phyloP scores from a whole-genome alignment of 2,888 invertebrate genomes.

The Agrotis exclamationis region DNA sequence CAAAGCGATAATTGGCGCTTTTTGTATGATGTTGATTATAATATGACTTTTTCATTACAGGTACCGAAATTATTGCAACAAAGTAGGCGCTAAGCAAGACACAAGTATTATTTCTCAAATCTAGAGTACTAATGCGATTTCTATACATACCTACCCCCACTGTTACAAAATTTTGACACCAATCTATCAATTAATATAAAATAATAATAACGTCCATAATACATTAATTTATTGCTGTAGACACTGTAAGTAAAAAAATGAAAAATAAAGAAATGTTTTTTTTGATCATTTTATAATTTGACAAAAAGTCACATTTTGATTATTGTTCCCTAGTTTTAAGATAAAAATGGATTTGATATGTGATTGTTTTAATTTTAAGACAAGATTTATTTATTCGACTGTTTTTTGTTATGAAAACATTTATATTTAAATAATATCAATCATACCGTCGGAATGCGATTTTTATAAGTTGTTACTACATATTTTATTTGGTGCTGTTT shows the following conservation, averaged over 20 bases:
- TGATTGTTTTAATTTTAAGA: slow-evolving; percentile 67
- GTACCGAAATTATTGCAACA: slow-evolving; percentile 60
- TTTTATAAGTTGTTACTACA: slow-evolving; percentile 57
- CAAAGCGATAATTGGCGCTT: too few species aligned
- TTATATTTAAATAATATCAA: slow-evolving; percentile 28
- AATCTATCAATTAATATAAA: slow-evolving; percentile 36
- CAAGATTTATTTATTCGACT: slow-evolving; percentile 63
- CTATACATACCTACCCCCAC: slow-evolving; percentile 28
- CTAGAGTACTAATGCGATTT: slow-evolving; percentile 53
- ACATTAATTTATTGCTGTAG: slow-evolving; percentile 53
- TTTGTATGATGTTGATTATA: not conserved
- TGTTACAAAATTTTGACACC: slow-evolving; percentile 33
- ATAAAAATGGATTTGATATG: slow-evolving; percentile 66
- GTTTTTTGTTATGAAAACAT: slow-evolving; percentile 43
- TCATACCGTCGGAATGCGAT: slow-evolving; percentile 38
- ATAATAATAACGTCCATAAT: slow-evolving; percentile 45
- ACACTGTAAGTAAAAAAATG: slow-evolving; percentile 25
- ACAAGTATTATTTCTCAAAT: slow-evolving; percentile 71
- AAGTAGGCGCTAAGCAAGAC: slow-evolving; percentile 62
- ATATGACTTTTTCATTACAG: slow-evolving; percentile 60
- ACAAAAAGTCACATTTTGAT: slow-evolving; percentile 45
- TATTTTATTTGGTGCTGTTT: slow-evolving; percentile 34
- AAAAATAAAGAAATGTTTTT: slow-evolving; percentile 18
- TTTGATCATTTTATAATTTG: slow-evolving; percentile 35
- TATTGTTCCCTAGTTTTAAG: slow-evolving; percentile 56